A percentile compares a stretch with the other conserved stretches of the same genome.
These are phyloP conservation scores for Pterocles burchelli DNA, from an alignment of 2,113 vertebrate genomes.

Conservation along the genomic window DNA sequence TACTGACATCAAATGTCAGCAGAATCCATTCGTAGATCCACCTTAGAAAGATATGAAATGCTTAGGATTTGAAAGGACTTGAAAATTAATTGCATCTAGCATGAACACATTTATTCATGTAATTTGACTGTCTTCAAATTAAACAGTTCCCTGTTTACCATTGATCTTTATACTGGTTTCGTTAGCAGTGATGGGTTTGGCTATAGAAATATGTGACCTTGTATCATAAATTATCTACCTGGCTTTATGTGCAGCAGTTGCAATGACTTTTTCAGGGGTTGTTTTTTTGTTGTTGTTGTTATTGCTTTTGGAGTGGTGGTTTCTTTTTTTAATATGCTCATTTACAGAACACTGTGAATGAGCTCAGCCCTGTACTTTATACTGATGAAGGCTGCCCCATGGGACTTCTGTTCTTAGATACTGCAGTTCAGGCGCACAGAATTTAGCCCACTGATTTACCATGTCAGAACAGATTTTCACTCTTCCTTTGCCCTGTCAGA, in stretches of 20 bases:
- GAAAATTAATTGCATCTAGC: background rate
- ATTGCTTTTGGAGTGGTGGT: background rate
- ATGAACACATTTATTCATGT: background rate
- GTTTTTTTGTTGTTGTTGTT: background rate
- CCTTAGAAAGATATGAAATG: background rate
- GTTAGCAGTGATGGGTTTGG: background rate
- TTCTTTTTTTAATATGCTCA: background rate
- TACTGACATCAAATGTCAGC: background rate
- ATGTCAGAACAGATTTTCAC: background rate
- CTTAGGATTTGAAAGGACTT: background rate
- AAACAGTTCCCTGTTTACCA: background rate
- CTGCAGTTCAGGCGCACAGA: background rate
- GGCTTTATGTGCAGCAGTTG: background rate
- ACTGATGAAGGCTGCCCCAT: background rate
- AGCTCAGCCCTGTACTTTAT: background rate
- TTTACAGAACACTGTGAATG: background rate
- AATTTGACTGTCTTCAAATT: background rate
- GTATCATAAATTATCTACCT: background rate
- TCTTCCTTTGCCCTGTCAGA: background rate
- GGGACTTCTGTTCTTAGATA: background rate
- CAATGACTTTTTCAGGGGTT: background rate
- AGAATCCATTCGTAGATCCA: background rate
- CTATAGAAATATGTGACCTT: background rate
- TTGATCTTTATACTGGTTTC: background rate
- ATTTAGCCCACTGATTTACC: background rate